A percentile compares a stretch with the other conserved stretches of the same genome.
These are phyloP conservation scores for Balearica regulorum DNA, from an alignment of 2,797 vertebrate genomes.

Conservation along the genomic window DNA sequence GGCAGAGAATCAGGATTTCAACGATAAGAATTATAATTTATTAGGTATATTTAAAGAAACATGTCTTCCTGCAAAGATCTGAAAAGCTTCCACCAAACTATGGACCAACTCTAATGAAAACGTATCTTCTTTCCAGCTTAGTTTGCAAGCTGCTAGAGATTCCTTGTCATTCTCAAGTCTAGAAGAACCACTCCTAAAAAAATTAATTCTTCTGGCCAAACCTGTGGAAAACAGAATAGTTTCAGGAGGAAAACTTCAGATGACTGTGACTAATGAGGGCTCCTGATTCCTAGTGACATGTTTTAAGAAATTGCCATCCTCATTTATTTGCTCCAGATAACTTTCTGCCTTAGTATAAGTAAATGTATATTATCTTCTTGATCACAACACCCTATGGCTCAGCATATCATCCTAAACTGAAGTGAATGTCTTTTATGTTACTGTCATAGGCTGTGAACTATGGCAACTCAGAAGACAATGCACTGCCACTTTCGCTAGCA, in stretches of 20 bases:
- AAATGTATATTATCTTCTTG: background rate
- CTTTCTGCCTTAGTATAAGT: background rate
- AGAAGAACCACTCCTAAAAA: background rate
- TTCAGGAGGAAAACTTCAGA: background rate
- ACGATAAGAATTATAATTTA: background rate
- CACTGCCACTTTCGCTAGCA: background rate
- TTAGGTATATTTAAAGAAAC: background rate
- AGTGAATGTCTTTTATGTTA: background rate
- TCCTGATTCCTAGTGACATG: background rate
- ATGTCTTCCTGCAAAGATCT: background rate
- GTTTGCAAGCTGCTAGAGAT: background rate
- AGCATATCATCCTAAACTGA: background rate
- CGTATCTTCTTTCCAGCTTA: background rate
- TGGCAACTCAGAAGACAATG: background rate
- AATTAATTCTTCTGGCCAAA: background rate
- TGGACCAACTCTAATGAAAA: background rate
- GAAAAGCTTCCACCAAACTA: background rate
- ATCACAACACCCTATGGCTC: background rate
- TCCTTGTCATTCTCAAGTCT: background rate
- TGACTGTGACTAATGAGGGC: background rate
- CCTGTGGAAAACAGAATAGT: background rate
- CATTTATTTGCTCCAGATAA: background rate
- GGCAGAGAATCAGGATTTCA: background rate
- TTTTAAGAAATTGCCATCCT: background rate
- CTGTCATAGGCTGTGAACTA: background rate